Evolutionary conservation across 2,888 invertebrate genomes (phyloP).

Genomic region (Ectobius pallidus): DNA sequence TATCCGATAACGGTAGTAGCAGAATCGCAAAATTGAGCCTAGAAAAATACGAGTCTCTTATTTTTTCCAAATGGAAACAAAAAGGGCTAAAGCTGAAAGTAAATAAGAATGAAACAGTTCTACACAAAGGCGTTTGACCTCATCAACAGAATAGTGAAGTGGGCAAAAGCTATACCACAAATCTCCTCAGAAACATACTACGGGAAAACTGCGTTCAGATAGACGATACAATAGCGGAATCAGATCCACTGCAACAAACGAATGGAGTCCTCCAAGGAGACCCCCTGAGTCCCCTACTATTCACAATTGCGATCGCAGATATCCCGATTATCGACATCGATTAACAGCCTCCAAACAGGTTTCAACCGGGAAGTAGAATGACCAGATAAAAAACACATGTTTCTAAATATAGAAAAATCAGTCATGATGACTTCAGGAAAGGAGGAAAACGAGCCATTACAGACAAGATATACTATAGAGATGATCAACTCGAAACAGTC

Average conservation of each 20-base stretch:
- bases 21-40: too few species aligned
- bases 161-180: neutral
- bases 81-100: too few species aligned
- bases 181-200: neutral
- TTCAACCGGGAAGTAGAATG: neutral
- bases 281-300: neutral
- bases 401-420: too few species aligned
- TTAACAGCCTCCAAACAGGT: neutral
- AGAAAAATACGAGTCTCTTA: too few species aligned
- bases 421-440: neutral
- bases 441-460: neutral
- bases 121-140: neutral
- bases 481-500: too few species aligned
- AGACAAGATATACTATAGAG: neutral
- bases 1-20: too few species aligned
- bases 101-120: too few species aligned
- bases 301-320: neutral
- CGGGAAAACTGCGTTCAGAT: neutral
- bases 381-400: neutral
- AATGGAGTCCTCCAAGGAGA: neutral
- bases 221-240: neutral
- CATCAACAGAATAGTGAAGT: neutral
- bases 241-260: neutral
- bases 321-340: neutral
- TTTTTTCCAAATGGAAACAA: too few species aligned